These are phyloP conservation scores for Drosophila ficusphila DNA, from an alignment of 1,140 invertebrate genomes.

Conservation along the genomic window DNA sequence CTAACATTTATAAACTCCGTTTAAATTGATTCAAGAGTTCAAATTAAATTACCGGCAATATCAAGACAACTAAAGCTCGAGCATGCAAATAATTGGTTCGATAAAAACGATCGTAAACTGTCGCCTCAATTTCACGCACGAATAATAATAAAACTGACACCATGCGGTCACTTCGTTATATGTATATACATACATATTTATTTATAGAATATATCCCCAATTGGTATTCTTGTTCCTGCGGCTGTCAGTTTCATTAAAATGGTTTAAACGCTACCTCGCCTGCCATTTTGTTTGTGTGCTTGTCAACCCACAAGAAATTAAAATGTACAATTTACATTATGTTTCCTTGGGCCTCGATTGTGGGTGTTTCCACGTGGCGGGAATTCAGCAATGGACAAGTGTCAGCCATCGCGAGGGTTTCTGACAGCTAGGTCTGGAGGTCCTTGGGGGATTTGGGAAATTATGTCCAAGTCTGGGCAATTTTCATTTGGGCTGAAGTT, in stretches of 20 bases:
- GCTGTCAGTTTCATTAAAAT: slow-evolving; percentile 74
- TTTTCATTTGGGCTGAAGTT: slow-evolving; percentile 16
- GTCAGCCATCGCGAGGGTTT: slow-evolving; percentile 24
- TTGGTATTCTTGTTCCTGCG: slow-evolving; percentile 8
- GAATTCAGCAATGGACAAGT: slow-evolving; percentile 8
- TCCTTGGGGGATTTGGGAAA: neutral
- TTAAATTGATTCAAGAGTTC: slow-evolving; percentile 10
- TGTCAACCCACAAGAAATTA: slow-evolving; percentile 73
- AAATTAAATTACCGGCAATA: slow-evolving; percentile 44
- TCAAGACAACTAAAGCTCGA: slow-evolving; percentile 6
- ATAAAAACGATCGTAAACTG: slow-evolving; percentile 2
- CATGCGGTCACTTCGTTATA: slow-evolving; percentile 5
- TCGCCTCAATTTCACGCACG: slow-evolving; percentile 11
- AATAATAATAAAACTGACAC: slow-evolving; percentile 12
- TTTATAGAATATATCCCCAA: too few relatives aligned
- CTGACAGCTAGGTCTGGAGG: slow-evolving; percentile 8
- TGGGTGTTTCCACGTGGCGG: slow-evolving; percentile 5
- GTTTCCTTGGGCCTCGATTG: slow-evolving; percentile 7
- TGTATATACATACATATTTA: too few relatives aligned
- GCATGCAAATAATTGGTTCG: slow-evolving; percentile 32
- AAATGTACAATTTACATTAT: slow-evolving; percentile 75
- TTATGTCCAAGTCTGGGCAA: slow-evolving; percentile 23
- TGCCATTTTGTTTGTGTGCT: slow-evolving; percentile 57
- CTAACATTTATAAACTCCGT: too few relatives aligned
- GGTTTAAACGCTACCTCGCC: slow-evolving; percentile 54